Conservation (phyloP, 2,797 vertebrate genomes). For the Kryptopterus vitreolus region DNA sequence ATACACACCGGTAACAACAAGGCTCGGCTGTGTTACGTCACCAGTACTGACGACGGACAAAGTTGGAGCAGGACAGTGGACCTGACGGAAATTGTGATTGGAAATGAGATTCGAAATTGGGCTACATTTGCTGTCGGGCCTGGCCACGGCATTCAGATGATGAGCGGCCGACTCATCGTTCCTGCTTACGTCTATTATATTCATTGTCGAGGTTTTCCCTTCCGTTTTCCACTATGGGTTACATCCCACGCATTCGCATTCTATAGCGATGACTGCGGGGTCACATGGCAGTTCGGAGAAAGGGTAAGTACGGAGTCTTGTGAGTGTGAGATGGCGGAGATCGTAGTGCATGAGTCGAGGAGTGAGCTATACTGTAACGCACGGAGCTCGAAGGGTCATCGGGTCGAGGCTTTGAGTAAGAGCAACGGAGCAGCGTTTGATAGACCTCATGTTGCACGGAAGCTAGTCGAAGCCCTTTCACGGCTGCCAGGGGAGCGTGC, state of each 20-base stretch:
- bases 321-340: conserved; percentile 89
- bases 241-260: conserved; percentile 78
- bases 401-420: conserved; percentile 80
- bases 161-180: conserved; percentile 79
- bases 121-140: conserved; percentile 92
- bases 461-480: conserved; percentile 72
- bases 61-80: conserved; percentile 78
- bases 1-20: conserved; percentile 77
- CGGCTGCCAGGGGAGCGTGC: conserved; percentile 90
- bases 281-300: conserved; percentile 75
- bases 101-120: conserved; percentile 73
- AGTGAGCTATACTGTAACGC: conserved; percentile 85
- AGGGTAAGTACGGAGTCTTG: conserved; percentile 72
- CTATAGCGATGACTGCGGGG: conserved; percentile 84
- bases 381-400: conserved; percentile 67
- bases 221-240: conserved; percentile 64
- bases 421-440: conserved; percentile 73
- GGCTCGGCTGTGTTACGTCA: conserved; percentile 79
- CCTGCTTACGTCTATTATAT: conserved; percentile 82
- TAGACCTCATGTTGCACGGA: conserved; percentile 59
- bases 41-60: conserved; percentile 78
- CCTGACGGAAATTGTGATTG: conserved; percentile 77
- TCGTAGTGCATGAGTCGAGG: conserved; percentile 59
- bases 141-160: conserved; percentile 86
- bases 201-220: conserved; percentile 63